Percentiles rank a stretch among this genome's conserved stretches.
These are phyloP conservation scores for Crax fasciolata DNA, from an alignment of 2,797 vertebrate species.

Conservation along the genomic window DNA sequence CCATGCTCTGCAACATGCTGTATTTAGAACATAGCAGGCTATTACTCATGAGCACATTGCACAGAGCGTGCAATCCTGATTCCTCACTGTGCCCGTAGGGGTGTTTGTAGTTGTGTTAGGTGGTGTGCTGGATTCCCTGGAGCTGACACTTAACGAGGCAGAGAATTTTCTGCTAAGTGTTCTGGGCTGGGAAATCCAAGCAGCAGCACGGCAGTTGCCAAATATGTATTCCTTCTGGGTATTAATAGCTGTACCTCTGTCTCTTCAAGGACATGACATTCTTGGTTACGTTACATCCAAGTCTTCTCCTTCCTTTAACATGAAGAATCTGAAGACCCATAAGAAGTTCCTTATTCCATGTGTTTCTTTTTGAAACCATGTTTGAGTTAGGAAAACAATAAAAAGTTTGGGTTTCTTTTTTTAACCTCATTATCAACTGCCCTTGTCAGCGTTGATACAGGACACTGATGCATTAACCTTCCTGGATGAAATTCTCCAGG, in stretches of 20 bases:
- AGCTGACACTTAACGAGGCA: conserved; percentile 6
- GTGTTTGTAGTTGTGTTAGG: neutral
- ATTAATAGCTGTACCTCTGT: neutral
- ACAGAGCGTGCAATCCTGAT: rapidly evolving
- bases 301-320: neutral
- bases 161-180: conserved; percentile 62
- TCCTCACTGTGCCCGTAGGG: neutral
- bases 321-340: neutral
- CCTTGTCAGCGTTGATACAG: neutral
- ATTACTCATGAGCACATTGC: rapidly evolving
- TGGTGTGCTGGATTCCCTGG: neutral
- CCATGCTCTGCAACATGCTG: rapidly evolving
- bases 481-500: conserved; percentile 7
- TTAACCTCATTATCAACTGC: neutral
- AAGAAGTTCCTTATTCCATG: rapidly evolving
- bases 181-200: neutral
- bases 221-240: neutral
- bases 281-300: neutral
- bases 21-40: neutral
- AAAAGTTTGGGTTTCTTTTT: neutral
- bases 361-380: neutral
- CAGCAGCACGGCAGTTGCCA: neutral
- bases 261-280: conserved; percentile 12
- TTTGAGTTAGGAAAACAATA: neutral
- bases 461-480: neutral